Conservation (phyloP, 2,888 invertebrate species). For the Xestia rhomboidea region DNA sequence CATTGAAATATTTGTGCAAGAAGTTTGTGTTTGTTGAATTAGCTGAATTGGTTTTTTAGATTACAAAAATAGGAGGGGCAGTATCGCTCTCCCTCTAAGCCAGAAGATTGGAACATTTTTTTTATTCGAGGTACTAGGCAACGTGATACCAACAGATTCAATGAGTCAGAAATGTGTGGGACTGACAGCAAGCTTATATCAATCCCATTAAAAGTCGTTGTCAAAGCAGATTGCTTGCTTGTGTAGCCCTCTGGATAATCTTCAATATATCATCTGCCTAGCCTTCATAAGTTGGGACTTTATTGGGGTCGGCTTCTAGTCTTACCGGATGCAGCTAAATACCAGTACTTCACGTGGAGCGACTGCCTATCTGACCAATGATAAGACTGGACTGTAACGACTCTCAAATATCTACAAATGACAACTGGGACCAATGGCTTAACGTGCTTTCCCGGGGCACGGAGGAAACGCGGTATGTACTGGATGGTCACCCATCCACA, state of each 20-base stretch:
- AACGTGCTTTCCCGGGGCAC: too few species aligned
- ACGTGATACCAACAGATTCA: neutral
- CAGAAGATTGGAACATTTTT: neutral
- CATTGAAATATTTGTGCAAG: constrained; percentile 48
- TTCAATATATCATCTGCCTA: neutral
- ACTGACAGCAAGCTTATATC: neutral
- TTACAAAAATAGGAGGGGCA: neutral
- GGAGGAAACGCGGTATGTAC: too few species aligned
- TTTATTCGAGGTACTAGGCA: neutral
- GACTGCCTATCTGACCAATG: too few species aligned
- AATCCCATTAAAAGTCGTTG: neutral
- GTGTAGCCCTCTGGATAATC: neutral
- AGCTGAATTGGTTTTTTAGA: neutral
- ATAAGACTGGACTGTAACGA: too few species aligned
- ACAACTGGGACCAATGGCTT: too few species aligned
- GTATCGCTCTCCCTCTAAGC: neutral
- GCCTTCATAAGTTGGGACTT: too few species aligned
- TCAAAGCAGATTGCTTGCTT: neutral
- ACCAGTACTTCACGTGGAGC: too few species aligned
- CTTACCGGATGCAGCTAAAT: too few species aligned
- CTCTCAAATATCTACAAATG: too few species aligned
- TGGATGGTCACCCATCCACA: too few species aligned
- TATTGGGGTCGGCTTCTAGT: too few species aligned
- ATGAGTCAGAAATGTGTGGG: neutral
- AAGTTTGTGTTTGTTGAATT: constrained; percentile 26